Evolutionary conservation across 1,140 invertebrate species (phyloP).

Genomic region (Drosophila tropicalis): DNA sequence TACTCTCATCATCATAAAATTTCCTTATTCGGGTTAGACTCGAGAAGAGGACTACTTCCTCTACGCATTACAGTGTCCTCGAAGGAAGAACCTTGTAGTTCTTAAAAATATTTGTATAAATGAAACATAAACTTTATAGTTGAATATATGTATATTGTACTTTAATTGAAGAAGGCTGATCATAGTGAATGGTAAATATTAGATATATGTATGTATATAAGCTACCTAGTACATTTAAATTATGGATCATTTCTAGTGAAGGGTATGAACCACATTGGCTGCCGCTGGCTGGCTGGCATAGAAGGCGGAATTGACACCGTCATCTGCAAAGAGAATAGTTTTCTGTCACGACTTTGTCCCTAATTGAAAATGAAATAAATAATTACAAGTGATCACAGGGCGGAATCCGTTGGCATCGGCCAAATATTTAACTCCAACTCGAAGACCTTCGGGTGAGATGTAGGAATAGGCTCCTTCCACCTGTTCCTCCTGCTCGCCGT

Average conservation of each 20-base stretch:
- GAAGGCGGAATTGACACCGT: slow-evolving; percentile 64
- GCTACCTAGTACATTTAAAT: slow-evolving; percentile 23
- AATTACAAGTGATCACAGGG: slow-evolving; percentile 74
- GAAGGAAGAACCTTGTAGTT: too few relatives aligned
- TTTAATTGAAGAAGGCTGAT: slow-evolving; percentile 36
- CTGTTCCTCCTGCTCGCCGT: slow-evolving; percentile 64
- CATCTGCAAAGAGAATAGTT: slow-evolving; percentile 49
- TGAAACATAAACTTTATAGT: too few relatives aligned
- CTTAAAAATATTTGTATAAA: too few relatives aligned
- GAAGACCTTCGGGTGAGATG: slow-evolving; percentile 72
- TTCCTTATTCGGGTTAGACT: too few relatives aligned
- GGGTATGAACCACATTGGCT: slow-evolving; percentile 63
- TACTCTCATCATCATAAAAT: too few relatives aligned
- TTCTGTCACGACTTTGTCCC: not conserved
- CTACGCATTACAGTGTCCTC: too few relatives aligned
- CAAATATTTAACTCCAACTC: slow-evolving; percentile 69
- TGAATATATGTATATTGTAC: slow-evolving; percentile 25
- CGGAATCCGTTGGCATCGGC: slow-evolving; percentile 78
- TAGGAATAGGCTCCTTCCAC: slow-evolving; percentile 74
- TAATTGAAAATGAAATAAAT: not conserved
- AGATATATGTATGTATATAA: not conserved
- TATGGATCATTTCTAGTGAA: slow-evolving; percentile 37
- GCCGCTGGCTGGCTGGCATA: slow-evolving; percentile 66
- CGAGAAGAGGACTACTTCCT: too few relatives aligned
- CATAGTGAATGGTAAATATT: not conserved